Base-by-base conservation (phyloP, 2,797 vertebrate species). In the Danio tinwini region DNA sequence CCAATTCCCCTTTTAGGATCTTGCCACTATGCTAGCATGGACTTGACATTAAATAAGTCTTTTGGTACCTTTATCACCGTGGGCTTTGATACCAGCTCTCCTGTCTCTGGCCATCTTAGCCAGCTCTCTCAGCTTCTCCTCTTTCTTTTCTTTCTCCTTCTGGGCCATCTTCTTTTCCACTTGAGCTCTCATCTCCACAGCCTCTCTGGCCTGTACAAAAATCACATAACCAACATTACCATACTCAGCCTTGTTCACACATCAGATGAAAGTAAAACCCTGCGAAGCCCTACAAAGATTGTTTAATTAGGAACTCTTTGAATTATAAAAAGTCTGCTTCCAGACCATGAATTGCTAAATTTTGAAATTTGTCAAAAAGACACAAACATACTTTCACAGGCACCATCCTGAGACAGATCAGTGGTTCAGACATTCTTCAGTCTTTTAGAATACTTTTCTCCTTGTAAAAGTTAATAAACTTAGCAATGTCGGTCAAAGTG, bases 161-260 rank as follows among this genome's bases (percentile, higher is more conserved):
- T 99, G 98, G 47, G 98, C 98, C 96, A 98, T 98, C 90, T 99
- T 99, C 89, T 98, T 96, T 86, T 99, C 98, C 40, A 99, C 98
- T 83, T 99, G 98, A n/a, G 98, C 98, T 87, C 98, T 94, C 97
- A 99, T 99, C 92, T 99, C 98, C 81, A 99, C 98, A 0, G 97
- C 98, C 86, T 99, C 97, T 80, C 97, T 94, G 89, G 98, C 97
- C 98, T 99, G 74, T 11, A 11, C 29, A 82, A 44, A 67, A 44
- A 67, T 55, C 56, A 83, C 39, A 70, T 13, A 53, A 80, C 2
- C 14, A 55, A 53, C 1, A 56, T 14, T 40, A 52, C 39, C 49
- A 69, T 6, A 6, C 39, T n/a, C 29, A 59, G 29, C 14, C 29
- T 3, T 59, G 58, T 3, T 37, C 56, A 37, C 19, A 59, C 2